Base-by-base conservation (phyloP, 2,888 invertebrate genomes). In the Malthinus flaveolus region DNA sequence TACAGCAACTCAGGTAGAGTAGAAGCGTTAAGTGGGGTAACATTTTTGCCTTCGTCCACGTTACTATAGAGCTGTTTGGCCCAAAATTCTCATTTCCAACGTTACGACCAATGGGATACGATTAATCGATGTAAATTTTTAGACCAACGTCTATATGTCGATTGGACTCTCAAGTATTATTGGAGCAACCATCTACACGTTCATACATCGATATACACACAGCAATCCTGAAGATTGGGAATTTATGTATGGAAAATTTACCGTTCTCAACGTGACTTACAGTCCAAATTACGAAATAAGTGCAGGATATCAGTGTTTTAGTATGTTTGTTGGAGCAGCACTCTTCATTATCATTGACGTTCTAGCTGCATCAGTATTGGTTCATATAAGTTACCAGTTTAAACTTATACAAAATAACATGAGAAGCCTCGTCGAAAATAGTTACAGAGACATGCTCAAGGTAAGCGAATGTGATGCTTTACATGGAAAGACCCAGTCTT, bases 381-480 rank as follows among this genome's bases (percentile, higher is more conserved):
- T 39, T 2, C 60, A 63, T 42, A 39, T 63, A 3, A 52, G 42
- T 35, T 54, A 53, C 8, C 59, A 63, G 11, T 57, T 58, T 39
- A 60, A 34, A 48, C 49, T 63, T n/a, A 37, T 60, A 8, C 49
- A 53, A 39, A 62, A 59, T 23, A 35, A 32, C 10, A 37, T 59
- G 6, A 44, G 11, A 23, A 10, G 36, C 1, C 12, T 54, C 9
- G 11, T 39, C 1, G 1, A 34, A 31, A n/a, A 13, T 4, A 8
- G 48, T 35, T 49, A 49, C 34, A 34, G 11, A 12, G 36, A 49
- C n/a, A 49, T 49, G 35, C 23, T 23, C 5, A 23, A 36, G 36
- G 48, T 48, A 48, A 12, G 46, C 31, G 15, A 32, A n/a, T n/a
- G n/a, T n/a, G n/a, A n/a, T n/a, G 23, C 23, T 23, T 23, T 3